Evolutionary conservation across 2,888 invertebrate species (phyloP).

Genomic region (Plagiodera versicolora): DNA sequence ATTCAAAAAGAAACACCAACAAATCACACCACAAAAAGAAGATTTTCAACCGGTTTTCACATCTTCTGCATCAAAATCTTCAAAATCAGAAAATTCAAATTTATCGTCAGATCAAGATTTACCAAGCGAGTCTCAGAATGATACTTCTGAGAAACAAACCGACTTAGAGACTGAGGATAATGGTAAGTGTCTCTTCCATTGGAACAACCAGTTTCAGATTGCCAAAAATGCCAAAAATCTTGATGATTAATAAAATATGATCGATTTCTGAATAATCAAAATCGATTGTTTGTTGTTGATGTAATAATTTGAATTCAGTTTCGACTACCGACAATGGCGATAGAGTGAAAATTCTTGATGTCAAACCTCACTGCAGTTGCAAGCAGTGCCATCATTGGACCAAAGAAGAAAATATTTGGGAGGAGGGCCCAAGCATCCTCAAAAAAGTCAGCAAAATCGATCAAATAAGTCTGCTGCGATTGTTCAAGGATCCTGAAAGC

Average conservation of each 20-base stretch:
- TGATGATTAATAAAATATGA: no score
- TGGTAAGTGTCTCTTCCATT: no score
- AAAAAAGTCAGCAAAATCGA: slow-evolving; percentile 10
- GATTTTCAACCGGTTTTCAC: background rate
- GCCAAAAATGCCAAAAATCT: no score
- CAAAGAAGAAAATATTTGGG: slow-evolving; percentile 31
- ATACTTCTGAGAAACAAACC: slow-evolving; percentile 5
- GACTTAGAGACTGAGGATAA: background rate
- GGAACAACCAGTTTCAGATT: no score
- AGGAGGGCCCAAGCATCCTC: background rate
- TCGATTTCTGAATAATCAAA: no score
- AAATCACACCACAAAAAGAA: background rate
- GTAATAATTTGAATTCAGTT: no score
- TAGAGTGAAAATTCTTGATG: slow-evolving; percentile 15
- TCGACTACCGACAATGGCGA: background rate
- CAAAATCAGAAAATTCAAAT: background rate
- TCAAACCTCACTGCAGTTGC: slow-evolving; percentile 34
- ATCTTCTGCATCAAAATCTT: background rate
- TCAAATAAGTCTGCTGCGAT: slow-evolving; percentile 13
- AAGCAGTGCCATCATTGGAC: slow-evolving; percentile 35
- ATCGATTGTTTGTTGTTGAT: no score
- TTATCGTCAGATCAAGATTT: background rate
- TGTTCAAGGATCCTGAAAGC: slow-evolving; percentile 25
- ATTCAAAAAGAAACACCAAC: background rate
- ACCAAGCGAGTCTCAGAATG: background rate